Percentiles rank a stretch among this genome's conserved stretches.
Conservation (phyloP, 2,113 vertebrate species). For the Balaeniceps rex region DNA sequence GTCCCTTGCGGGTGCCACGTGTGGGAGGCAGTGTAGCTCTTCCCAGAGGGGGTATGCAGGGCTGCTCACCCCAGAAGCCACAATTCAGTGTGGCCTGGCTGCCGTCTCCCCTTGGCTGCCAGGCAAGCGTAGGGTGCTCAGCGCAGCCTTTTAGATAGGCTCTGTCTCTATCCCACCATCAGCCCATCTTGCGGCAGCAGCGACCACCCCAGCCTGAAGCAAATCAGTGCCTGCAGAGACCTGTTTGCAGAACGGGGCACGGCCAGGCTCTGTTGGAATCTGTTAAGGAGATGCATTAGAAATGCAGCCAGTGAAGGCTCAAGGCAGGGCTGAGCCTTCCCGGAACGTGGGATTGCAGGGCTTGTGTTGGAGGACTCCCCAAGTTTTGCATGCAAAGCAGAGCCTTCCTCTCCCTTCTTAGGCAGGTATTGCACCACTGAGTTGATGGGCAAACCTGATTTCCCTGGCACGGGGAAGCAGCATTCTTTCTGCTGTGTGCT, state of each 20-base stretch:
- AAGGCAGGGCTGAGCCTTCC: background rate
- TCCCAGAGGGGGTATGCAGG: fast-evolving
- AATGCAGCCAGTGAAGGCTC: background rate
- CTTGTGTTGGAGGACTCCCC: background rate
- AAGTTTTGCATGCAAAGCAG: background rate
- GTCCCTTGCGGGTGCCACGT: fast-evolving
- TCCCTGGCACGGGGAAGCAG: background rate
- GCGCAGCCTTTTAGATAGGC: background rate
- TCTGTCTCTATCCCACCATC: background rate
- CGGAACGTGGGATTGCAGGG: background rate
- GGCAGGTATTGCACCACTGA: background rate
- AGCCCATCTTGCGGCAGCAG: background rate
- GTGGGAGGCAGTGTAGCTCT: background rate
- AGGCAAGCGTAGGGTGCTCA: background rate
- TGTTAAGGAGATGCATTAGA: background rate
- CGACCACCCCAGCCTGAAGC: background rate
- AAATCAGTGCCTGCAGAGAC: background rate
- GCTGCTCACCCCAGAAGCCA: background rate
- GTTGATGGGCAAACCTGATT: background rate
- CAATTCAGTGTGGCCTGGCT: background rate
- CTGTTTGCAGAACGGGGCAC: background rate
- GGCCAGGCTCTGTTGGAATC: background rate
- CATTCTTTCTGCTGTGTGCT: background rate
- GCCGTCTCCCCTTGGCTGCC: background rate
- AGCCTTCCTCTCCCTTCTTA: background rate